These are phyloP conservation scores for Rhinogobio ventralis DNA, from an alignment of 2,797 vertebrate species.

Conservation along the genomic window DNA sequence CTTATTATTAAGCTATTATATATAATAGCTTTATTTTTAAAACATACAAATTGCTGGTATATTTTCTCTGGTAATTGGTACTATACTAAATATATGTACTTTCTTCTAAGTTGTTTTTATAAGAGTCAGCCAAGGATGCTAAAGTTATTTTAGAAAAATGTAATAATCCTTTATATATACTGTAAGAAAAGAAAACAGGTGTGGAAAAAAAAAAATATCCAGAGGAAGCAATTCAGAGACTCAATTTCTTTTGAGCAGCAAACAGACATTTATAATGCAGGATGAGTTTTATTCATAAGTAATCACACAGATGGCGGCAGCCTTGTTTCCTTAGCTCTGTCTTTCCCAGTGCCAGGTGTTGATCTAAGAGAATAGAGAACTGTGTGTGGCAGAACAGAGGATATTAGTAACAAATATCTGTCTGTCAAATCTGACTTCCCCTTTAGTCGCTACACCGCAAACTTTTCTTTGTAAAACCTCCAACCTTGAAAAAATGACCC, in stretches of 20 bases:
- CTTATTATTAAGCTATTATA: too few species aligned
- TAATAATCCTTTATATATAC: slow-evolving; percentile 30
- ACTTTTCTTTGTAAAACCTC: slow-evolving; percentile 46
- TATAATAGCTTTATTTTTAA: background rate
- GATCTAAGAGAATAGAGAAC: slow-evolving; percentile 39
- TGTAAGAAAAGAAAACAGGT: background rate
- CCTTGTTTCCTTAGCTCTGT: slow-evolving; percentile 29
- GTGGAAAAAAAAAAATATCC: background rate
- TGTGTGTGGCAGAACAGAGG: slow-evolving; percentile 19
- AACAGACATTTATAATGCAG: slow-evolving; percentile 43
- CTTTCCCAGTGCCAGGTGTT: slow-evolving; percentile 45
- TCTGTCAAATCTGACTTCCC: slow-evolving; percentile 24
- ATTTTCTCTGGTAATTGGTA: slow-evolving; percentile 1
- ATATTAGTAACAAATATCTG: slow-evolving; percentile 38
- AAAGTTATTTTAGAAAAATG: background rate
- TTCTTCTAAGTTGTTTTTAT: background rate
- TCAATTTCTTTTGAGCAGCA: background rate
- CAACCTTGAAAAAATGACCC: slow-evolving; percentile 25
- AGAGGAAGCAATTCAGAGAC: slow-evolving; percentile 32
- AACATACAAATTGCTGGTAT: background rate
- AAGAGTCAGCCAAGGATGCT: background rate
- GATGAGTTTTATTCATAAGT: slow-evolving; percentile 31
- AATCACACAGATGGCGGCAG: slow-evolving; percentile 27
- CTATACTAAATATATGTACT: background rate
- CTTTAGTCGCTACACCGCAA: slow-evolving; percentile 38